Evolutionary conservation across 2,797 vertebrate genomes (phyloP).

Genomic region (Coracias cyanogaster): DNA sequence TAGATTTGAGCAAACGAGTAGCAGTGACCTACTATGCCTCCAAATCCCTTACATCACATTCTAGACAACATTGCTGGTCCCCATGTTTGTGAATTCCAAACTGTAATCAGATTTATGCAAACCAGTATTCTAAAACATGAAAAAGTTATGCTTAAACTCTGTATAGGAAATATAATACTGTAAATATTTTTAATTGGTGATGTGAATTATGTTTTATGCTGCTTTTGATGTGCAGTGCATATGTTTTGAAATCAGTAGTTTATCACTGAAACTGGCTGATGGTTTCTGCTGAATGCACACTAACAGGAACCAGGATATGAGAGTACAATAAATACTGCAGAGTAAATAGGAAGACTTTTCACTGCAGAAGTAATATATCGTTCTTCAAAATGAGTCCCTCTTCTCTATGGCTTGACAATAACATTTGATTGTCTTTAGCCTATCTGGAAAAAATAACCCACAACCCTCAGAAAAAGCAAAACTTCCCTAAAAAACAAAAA

Average conservation of each 20-base stretch:
- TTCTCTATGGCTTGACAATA: not conserved
- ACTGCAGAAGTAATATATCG: conserved; percentile 23
- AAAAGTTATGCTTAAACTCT: conserved; percentile 5
- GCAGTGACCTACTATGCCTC: not conserved
- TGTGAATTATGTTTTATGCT: not conserved
- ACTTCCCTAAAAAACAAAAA: not conserved
- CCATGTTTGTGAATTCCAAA: not conserved
- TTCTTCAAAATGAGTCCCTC: conserved; percentile 7
- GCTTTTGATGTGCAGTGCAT: not conserved
- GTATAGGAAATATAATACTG: not conserved
- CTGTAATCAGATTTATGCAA: not conserved
- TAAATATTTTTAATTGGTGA: conserved; percentile 58
- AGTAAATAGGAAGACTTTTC: conserved; percentile 21
- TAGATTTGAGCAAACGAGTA: not conserved
- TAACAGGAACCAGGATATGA: conserved; percentile 22
- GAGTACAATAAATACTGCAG: conserved; percentile 21
- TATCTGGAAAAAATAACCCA: not conserved
- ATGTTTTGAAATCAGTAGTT: not conserved
- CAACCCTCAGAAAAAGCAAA: not conserved
- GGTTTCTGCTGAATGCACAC: conserved; percentile 6
- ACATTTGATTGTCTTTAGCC: conserved; percentile 4
- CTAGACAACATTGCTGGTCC: not conserved
- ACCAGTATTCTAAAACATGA: not conserved
- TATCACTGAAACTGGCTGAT: not conserved
- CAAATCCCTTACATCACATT: not conserved